phyloP scores from a whole-genome alignment of 2,113 vertebrate species.

The Onychostoma macrolepis region DNA sequence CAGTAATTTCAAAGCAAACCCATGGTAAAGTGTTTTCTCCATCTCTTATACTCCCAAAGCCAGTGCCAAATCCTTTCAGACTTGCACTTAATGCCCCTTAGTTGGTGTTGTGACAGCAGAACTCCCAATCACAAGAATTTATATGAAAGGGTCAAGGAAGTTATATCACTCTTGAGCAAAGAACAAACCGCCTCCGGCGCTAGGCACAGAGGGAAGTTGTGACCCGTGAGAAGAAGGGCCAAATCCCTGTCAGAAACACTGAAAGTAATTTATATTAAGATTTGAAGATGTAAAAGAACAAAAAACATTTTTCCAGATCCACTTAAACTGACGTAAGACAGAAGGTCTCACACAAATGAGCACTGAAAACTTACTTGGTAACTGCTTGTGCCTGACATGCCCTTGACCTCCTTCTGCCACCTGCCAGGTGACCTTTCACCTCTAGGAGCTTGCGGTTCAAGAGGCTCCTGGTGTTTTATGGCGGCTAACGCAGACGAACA shows the following conservation, averaged over 20 bases:
- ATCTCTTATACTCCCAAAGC: not conserved
- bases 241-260: conserved; percentile 29
- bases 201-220: not conserved
- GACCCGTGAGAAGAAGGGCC: not conserved
- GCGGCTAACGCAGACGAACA: conserved; percentile 40
- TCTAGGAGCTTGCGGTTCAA: conserved; percentile 27
- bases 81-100: conserved; percentile 27
- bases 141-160: conserved; percentile 40
- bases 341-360: not conserved
- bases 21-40: not conserved
- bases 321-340: not conserved
- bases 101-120: conserved; percentile 26
- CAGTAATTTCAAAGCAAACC: not conserved
- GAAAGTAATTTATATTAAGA: conserved; percentile 17
- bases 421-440: conserved; percentile 50
- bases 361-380: not conserved
- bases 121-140: conserved; percentile 26
- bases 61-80: conserved; percentile 25
- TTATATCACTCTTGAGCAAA: not conserved
- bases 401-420: conserved; percentile 45
- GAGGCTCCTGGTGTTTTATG: conserved; percentile 42
- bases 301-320: not conserved
- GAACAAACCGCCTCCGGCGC: conserved; percentile 25
- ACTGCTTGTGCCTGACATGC: conserved; percentile 8
- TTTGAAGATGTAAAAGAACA: not conserved